Evolutionary conservation across 2,888 invertebrate species (phyloP), one percentile per base, ranked within the genome.

Genomic region (Ormyrus pomaceus): DNA sequence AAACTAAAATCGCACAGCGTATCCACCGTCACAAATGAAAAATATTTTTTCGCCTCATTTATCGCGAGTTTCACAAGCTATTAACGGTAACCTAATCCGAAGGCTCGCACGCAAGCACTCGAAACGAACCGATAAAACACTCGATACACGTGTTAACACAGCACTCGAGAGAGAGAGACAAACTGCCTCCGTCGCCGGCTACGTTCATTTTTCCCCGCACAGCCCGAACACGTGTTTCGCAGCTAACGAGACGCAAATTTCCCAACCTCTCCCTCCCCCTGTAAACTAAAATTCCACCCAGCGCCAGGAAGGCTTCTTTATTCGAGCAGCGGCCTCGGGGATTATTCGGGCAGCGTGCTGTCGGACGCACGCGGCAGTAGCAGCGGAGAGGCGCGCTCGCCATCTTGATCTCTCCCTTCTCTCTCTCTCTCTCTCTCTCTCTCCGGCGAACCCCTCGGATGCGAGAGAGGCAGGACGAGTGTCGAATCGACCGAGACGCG

Each of bases 401-500:
- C 87, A 87, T 87, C 86, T 87, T 87, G 87, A 85, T 87, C 85
- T 77, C 69, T 65, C 77, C 45, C 77, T 51, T 80, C 75, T 59
- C 34, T 34, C 34, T 34, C 34, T 34, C 34, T 34, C 34, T 34
- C 34, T 34, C 34, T 34, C 34, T 34, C 34, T 34, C 34, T 34
- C 74, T 71, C 62, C 61, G 61, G 19, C 48, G 62, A 53, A 58
- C 51, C 51, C 73, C 56, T 48, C 45, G n/a, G 4, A 46, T 4
- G 75, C 34, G 71, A 65, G 13, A 51, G 61, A 58, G 59, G 74
- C 82, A 79, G 77, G 83, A 76, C 9, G 78, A 68, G 71, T 65
- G 70, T 71, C 79, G 75, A 76, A 80, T 76, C 76, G 80, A 80
- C 71, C 75, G 75, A 59, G 11, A 48, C 46, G 19, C 34, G 50